Evolutionary conservation across 1,140 invertebrate species (phyloP), one percentile per base, ranked within the genome.

Genomic region (Calliopsis andreniformis): DNA sequence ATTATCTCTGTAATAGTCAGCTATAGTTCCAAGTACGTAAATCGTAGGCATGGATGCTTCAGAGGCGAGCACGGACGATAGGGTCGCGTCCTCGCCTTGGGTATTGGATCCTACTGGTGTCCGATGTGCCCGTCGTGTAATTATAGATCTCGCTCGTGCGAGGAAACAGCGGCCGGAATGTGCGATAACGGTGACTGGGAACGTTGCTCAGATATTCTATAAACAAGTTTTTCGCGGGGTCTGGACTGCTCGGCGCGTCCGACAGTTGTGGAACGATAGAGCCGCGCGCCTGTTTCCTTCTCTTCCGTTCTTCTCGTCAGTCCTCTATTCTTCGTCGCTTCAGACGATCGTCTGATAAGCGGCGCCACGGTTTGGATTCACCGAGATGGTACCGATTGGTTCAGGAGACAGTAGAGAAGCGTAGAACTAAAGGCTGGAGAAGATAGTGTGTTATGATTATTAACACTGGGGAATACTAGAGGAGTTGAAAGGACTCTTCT

Each of bases 201-300:
- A 23, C 32, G 45, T 14, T 7, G 32, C 32, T 53, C n/a, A n/a
- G 23, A 68, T 53, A 56, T 70, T 70, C 53, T 25, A 62, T 62
- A 62, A 70, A 30, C 45, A 55, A 70, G 67, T 55, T 62, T 76
- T 62, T 76, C 39, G 56, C 42, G n/a, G 12, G 18, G 18, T 12
- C 23, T 45, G 23, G 45, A 55, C 30, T 58, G 55, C 30, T 3
- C 30, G 55, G 0, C 56, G 0, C 18, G 23, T 61, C 45, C 51
- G 58, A 16, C 45, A 39, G 45, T 62, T 56, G 12, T 7, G 1
- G 28, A 49, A 64, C 28, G 62, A 64, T 49, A 71, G 30, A 32
- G 18, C 3, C 18, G 23, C 42, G n/a, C 16, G 23, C 61, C 30
- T 16, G 25, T 23, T 45, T 35, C 59, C 61, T 55, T 53, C 14